Percentiles rank a stretch among this genome's conserved stretches.
These are phyloP conservation scores for Aplidium turbinatum DNA, from an alignment of 23 tunicate species.

Conservation along the genomic window DNA sequence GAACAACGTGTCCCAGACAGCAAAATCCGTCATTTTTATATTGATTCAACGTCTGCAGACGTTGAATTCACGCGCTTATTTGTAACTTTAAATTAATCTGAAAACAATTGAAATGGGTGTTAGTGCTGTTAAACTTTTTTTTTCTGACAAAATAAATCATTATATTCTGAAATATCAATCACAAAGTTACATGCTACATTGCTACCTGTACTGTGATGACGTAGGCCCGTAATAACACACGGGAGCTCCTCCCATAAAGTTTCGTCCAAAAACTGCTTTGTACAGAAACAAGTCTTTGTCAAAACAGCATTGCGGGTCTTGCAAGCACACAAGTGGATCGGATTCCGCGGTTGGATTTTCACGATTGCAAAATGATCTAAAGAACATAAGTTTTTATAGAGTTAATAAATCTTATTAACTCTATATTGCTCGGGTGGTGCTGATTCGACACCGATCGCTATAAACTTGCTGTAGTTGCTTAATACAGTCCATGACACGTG, in stretches of 20 bases:
- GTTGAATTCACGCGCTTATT: no score
- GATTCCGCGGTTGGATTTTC: slow-evolving; percentile 45
- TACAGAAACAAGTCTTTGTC: slow-evolving; percentile 74
- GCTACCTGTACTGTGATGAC: slow-evolving; percentile 48
- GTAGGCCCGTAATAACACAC: slow-evolving; percentile 92
- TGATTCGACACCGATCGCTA: not conserved
- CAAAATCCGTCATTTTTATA: no score
- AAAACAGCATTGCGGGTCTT: slow-evolving; percentile 89
- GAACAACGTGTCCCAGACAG: no score
- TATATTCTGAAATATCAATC: no score
- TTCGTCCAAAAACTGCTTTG: slow-evolving; percentile 69
- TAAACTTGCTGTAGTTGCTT: not conserved
- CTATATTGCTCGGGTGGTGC: no score
- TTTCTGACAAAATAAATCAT: no score
- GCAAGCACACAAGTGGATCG: slow-evolving; percentile 57
- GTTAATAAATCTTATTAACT: not conserved
- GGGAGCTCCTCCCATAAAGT: slow-evolving; percentile 70
- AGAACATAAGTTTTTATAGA: not conserved
- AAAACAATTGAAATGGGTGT: no score
- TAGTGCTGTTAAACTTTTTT: no score
- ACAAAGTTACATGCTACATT: not conserved
- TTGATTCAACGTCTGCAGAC: no score
- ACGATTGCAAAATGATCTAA: slow-evolving; percentile 64
- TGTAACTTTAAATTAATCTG: no score
- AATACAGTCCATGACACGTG: no score